phyloP scores from a whole-genome alignment of 2,113 vertebrate species.

The Anseranas semipalmata region DNA sequence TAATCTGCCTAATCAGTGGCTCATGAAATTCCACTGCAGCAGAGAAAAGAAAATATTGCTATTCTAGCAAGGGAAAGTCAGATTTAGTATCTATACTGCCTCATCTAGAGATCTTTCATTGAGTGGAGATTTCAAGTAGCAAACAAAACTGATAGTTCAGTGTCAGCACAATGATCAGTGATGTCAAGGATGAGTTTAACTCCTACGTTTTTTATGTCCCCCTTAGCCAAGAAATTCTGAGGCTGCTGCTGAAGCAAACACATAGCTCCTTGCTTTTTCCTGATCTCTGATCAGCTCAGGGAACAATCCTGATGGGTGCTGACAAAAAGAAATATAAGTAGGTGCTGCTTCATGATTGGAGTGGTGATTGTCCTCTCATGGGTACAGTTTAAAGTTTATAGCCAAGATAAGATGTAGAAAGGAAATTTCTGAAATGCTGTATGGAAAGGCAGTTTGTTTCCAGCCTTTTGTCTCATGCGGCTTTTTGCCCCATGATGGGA shows the following conservation, averaged over 20 bases:
- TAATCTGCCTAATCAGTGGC: conserved; percentile 61
- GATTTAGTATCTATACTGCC: background rate
- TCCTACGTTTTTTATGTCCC: background rate
- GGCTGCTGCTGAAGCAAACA: background rate
- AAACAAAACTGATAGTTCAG: background rate
- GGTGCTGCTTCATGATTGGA: background rate
- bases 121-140: background rate
- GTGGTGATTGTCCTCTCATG: background rate
- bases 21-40: conserved; percentile 59
- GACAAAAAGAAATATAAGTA: background rate
- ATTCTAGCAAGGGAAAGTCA: conserved; percentile 20
- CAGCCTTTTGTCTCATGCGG: background rate
- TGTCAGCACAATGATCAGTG: background rate
- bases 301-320: background rate
- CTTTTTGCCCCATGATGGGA: background rate
- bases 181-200: background rate
- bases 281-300: background rate
- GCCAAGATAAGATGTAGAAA: background rate
- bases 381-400: background rate
- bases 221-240: background rate
- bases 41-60: conserved; percentile 37
- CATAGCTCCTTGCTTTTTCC: background rate
- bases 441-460: background rate
- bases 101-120: background rate
- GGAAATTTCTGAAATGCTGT: background rate